Evolutionary conservation across 1,140 invertebrate species (phyloP), one percentile per base, ranked within the genome.

Genomic region (Drosophila nannoptera): DNA sequence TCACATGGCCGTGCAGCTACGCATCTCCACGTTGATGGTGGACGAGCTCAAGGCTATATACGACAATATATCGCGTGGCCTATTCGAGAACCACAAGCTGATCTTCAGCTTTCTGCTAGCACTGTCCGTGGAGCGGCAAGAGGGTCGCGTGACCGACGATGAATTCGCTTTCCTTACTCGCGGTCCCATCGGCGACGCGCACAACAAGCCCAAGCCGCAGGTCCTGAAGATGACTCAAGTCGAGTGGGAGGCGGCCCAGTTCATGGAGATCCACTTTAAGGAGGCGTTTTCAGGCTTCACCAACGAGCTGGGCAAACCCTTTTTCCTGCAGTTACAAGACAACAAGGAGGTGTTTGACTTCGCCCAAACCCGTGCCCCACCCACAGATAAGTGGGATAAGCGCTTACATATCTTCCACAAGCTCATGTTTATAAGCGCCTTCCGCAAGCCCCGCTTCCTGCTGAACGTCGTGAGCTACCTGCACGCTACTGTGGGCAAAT

Each of bases 41-140:
- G 93, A 96, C 88, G 96, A 97, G 50, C 96, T 96, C 0, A 91
- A 94, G 58, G 93, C 94, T 0, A 92, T 97, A 4, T 98, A 97
- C 83, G 93, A 93, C 7, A 97, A 96, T 73, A 94, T 98, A 29
- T 97, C 96, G n/a, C 91, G 96, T 31, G 94, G 94, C 0, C 90
- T 98, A 5, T 98, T 98, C 90, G 96, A 98, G 90, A 93, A 94
- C 75, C 96, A 98, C 88, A 98, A 98, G 91, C 90, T 98, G 0
- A 93, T 98, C 31, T 97, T 95, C 86, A 95, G 94, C 78, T 96
- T 97, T 73, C 92, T 97, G 90, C 88, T 97, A 7, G 95, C 95
- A 76, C 90, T 93, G 14, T 93, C 94, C 4, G 94, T 97, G 66
- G 92, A 94, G 80, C 91, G 93, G 35, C 92, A 95, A 67, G 86